phyloP scores from a whole-genome alignment of 2,113 vertebrate species.

The Oryzias woworae region DNA sequence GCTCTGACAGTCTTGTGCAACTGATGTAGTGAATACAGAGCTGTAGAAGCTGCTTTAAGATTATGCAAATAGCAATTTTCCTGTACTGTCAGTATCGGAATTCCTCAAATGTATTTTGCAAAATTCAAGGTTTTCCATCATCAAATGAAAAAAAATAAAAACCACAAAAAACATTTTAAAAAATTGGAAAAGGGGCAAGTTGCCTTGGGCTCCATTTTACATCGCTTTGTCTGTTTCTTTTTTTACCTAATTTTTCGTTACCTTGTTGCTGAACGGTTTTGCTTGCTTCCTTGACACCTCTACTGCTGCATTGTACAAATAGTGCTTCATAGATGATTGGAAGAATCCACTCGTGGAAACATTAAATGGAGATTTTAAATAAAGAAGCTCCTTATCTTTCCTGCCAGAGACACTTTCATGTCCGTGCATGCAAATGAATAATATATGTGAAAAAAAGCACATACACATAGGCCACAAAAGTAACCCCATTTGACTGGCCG shows the following conservation, averaged over 20 bases:
- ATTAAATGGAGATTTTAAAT: constrained; percentile 55
- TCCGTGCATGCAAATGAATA: constrained; percentile 75
- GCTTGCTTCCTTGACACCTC: constrained; percentile 17
- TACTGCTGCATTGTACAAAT: constrained; percentile 37
- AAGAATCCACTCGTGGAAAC: constrained; percentile 47
- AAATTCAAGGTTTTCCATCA: constrained; percentile 37
- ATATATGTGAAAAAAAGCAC: constrained; percentile 59
- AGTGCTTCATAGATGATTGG: constrained; percentile 50
- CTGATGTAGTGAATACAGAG: constrained; percentile 45
- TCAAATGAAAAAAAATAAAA: constrained; percentile 19
- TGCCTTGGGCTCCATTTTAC: constrained; percentile 8
- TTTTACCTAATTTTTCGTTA: neutral
- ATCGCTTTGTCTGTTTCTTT: neutral
- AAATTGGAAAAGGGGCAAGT: constrained; percentile 48
- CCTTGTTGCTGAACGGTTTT: constrained; percentile 25
- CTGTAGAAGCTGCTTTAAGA: constrained; percentile 15
- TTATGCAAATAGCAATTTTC: constrained; percentile 11
- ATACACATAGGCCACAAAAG: constrained; percentile 22
- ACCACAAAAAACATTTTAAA: no score
- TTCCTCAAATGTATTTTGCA: constrained; percentile 32
- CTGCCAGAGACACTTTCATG: constrained; percentile 74
- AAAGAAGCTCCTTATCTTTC: constrained; percentile 74
- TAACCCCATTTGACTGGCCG: constrained; percentile 41
- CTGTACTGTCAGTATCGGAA: constrained; percentile 15
- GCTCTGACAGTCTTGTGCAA: constrained; percentile 30